phyloP scores from a whole-genome alignment of 64 coral and sea anemone genomes.

The Anthopleura sola region DNA sequence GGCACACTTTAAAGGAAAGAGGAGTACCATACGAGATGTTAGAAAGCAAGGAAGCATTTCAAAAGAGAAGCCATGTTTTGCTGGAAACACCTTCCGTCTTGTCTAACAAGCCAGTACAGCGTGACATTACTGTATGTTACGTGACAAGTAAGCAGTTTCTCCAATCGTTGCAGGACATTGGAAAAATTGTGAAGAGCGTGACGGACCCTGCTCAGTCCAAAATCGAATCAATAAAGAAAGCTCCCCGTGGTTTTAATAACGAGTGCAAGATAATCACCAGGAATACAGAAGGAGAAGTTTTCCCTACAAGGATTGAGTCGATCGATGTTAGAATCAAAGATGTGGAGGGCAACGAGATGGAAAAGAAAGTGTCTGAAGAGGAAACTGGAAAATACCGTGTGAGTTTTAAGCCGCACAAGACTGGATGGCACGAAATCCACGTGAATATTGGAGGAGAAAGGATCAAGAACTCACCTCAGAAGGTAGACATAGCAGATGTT shows the following conservation, averaged over 20 bases:
- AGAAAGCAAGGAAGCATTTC: background rate
- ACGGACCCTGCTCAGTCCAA: background rate
- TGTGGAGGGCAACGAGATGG: background rate
- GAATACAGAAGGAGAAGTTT: background rate
- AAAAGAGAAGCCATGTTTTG: background rate
- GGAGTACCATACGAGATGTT: background rate
- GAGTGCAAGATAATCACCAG: background rate
- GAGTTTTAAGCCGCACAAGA: too few relatives aligned
- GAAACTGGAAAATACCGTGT: too few relatives aligned
- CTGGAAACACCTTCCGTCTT: background rate
- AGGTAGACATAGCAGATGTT: too few relatives aligned
- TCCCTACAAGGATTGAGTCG: background rate
- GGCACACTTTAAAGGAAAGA: background rate
- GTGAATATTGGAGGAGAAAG: background rate
- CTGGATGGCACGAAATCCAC: too few relatives aligned
- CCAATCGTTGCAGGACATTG: background rate
- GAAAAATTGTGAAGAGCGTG: slow-evolving; percentile 4
- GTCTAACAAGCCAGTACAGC: background rate
- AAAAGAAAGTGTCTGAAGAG: background rate
- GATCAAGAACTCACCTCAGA: background rate
- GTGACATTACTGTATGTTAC: background rate
- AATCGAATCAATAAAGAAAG: background rate
- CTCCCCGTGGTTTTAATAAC: too few relatives aligned
- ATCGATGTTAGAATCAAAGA: too few relatives aligned
- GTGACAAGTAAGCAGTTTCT: background rate